Percentiles rank a stretch among this genome's conserved stretches.
phyloP scores from a whole-genome alignment of 2,797 vertebrate genomes.

The Fistularia tabacaria region DNA sequence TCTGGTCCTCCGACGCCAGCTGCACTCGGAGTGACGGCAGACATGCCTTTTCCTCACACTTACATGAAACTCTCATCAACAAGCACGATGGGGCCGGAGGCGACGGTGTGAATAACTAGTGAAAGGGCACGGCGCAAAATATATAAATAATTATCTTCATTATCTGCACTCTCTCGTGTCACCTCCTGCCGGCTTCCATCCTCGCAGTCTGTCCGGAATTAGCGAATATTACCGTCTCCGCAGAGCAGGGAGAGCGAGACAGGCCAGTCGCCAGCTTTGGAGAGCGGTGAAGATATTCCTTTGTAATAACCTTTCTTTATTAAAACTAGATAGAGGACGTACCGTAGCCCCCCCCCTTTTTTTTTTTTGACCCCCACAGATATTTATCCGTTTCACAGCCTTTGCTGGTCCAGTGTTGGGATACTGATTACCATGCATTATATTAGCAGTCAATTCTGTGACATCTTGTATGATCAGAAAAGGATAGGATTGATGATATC shows the following conservation, averaged over 20 bases:
- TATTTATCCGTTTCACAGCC: slow-evolving; percentile 10
- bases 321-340: slow-evolving; percentile 44
- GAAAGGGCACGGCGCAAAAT: slow-evolving; percentile 2
- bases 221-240: slow-evolving; percentile 69
- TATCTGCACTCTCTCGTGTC: slow-evolving; percentile 1
- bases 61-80: not conserved
- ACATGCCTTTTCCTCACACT: no score
- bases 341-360: slow-evolving; percentile 2
- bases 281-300: slow-evolving; percentile 49
- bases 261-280: slow-evolving; percentile 56
- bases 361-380: slow-evolving; percentile 11
- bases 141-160: no score
- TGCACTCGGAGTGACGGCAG: no score
- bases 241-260: slow-evolving; percentile 64
- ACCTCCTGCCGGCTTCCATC: slow-evolving; percentile 11
- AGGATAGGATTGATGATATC: no score
- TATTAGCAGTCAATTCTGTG: no score
- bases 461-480: no score
- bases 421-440: no score
- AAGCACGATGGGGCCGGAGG: slow-evolving; percentile 12
- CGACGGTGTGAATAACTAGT: slow-evolving; percentile 7
- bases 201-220: slow-evolving; percentile 47
- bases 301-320: slow-evolving; percentile 63
- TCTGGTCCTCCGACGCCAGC: no score
- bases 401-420: not conserved